Percentiles rank a stretch among this genome's conserved stretches.
Evolutionary conservation across 2,113 vertebrate species (phyloP).

Genomic region (Paracanthobrama guichenoti): DNA sequence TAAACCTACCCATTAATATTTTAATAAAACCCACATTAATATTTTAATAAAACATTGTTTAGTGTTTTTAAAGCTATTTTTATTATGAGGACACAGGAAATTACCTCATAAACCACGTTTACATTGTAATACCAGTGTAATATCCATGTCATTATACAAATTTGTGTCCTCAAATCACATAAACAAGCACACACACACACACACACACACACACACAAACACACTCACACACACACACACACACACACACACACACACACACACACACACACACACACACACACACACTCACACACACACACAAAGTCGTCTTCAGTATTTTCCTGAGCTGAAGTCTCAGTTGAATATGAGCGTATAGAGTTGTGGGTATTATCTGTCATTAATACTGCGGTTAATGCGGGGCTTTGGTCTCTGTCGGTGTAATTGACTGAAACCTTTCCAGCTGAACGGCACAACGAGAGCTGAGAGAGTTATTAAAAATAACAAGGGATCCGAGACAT

Average conservation of each 20-base stretch:
- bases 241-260: neutral
- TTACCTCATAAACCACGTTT: no score
- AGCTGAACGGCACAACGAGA: conserved; percentile 27
- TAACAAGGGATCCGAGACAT: conserved; percentile 35
- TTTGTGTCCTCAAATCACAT: no score
- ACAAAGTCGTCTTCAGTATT: neutral
- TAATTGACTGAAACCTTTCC: conserved; percentile 40
- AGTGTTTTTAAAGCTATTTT: no score
- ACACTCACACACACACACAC: neutral
- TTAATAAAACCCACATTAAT: no score
- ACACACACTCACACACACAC: neutral
- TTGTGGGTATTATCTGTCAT: conserved; percentile 37
- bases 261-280: neutral
- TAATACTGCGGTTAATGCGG: conserved; percentile 44
- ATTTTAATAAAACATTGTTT: no score
- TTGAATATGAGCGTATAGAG: neutral
- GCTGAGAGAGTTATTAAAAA: conserved; percentile 51
- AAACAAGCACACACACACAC: neutral
- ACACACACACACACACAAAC: neutral
- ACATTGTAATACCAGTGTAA: no score
- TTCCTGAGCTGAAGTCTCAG: neutral
- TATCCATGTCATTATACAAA: no score
- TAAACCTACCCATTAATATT: no score
- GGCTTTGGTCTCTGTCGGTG: conserved; percentile 38
- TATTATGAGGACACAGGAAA: no score